Conservation (phyloP, 2,888 invertebrate species). For the Philopedon plagiatum region DNA sequence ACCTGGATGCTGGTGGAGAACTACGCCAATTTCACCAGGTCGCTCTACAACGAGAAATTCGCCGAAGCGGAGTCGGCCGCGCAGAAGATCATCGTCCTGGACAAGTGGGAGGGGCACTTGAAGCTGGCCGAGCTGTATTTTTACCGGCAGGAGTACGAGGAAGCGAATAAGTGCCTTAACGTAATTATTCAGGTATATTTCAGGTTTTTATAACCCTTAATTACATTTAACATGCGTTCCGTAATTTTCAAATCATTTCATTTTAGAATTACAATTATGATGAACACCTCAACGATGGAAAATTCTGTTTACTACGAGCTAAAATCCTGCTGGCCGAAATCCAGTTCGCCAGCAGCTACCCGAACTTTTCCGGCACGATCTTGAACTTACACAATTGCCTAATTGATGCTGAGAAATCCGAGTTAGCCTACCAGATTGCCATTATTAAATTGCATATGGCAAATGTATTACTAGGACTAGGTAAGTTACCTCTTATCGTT, state of each 20-base stretch:
- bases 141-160: slow-evolving; percentile 70
- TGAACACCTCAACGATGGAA: slow-evolving; percentile 56
- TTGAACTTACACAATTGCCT: slow-evolving; percentile 77
- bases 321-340: slow-evolving; percentile 80
- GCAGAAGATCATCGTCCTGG: slow-evolving; percentile 77
- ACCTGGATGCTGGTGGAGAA: slow-evolving; percentile 81
- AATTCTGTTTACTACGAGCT: slow-evolving; percentile 70
- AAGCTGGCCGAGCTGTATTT: slow-evolving; percentile 73
- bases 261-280: slow-evolving; percentile 41
- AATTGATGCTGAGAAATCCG: slow-evolving; percentile 81
- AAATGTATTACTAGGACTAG: slow-evolving; percentile 75
- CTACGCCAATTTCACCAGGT: slow-evolving; percentile 67
- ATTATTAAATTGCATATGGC: slow-evolving; percentile 85
- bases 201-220: too few species aligned
- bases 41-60: slow-evolving; percentile 75
- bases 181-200: slow-evolving; percentile 62
- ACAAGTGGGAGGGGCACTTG: slow-evolving; percentile 78
- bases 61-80: slow-evolving; percentile 80
- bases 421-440: slow-evolving; percentile 83
- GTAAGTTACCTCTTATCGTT: slow-evolving; percentile 16
- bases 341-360: slow-evolving; percentile 71
- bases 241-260: not conserved
- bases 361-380: slow-evolving; percentile 65
- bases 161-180: slow-evolving; percentile 68
- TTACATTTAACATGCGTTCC: too few species aligned